phyloP scores from a whole-genome alignment of 2,888 invertebrate species.

The Hydrotaea diabolus region DNA sequence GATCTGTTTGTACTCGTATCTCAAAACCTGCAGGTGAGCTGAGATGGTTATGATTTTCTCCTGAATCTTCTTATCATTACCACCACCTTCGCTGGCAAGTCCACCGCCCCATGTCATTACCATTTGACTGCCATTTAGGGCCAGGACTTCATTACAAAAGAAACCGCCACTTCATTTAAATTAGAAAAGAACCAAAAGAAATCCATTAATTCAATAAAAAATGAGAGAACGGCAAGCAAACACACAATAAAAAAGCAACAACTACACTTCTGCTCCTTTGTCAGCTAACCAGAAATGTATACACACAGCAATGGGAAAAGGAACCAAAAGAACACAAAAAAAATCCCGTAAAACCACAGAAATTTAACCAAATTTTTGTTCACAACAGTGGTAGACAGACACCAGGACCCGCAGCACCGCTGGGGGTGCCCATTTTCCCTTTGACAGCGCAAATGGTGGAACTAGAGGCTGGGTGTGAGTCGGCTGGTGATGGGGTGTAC shows the following conservation, averaged over 20 bases:
- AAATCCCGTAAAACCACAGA: slow-evolving; percentile 47
- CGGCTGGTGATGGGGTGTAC: not conserved
- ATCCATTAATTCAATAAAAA: slow-evolving; percentile 56
- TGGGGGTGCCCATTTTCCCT: not conserved
- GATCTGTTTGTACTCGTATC: not conserved
- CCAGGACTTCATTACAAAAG: slow-evolving; percentile 51
- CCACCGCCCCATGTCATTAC: not conserved
- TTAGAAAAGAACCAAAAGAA: slow-evolving; percentile 44
- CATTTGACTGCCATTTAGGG: slow-evolving; percentile 21
- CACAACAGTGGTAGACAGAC: slow-evolving; percentile 14
- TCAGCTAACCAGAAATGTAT: not conserved
- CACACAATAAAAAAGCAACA: slow-evolving; percentile 5
- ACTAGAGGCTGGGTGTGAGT: not conserved
- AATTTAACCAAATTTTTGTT: slow-evolving; percentile 47
- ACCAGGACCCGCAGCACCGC: slow-evolving; percentile 3
- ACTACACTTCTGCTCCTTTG: slow-evolving; percentile 13
- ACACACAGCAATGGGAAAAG: not conserved
- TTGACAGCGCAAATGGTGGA: not conserved
- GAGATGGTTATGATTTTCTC: not conserved
- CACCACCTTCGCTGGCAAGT: not conserved
- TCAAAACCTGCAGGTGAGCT: not conserved
- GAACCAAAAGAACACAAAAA: slow-evolving; percentile 7
- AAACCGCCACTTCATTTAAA: slow-evolving; percentile 46
- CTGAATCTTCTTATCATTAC: not conserved
- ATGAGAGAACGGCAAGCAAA: slow-evolving; percentile 25